phyloP scores from a whole-genome alignment of 1,140 invertebrate genomes.

The Nasonia longicornis region DNA sequence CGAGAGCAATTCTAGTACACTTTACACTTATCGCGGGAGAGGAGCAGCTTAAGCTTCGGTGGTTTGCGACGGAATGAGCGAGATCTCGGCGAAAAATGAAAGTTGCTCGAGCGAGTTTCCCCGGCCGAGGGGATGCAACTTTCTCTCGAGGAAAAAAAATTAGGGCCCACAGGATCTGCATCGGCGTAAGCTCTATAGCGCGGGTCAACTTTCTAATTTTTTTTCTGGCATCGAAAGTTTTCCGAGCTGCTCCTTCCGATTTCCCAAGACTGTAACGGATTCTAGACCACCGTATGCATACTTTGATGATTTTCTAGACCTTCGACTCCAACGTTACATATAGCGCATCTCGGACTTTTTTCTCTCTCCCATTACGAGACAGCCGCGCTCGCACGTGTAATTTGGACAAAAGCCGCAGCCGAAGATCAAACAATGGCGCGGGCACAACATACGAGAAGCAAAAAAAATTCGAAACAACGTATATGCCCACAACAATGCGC shows the following conservation, averaged over 20 bases:
- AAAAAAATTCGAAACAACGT: slow-evolving; percentile 11
- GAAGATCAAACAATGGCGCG: neutral
- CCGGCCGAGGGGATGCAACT: slow-evolving; percentile 42
- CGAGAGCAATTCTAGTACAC: neutral
- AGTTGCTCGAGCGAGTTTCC: slow-evolving; percentile 8
- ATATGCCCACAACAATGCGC: slow-evolving; percentile 23
- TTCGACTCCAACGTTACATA: neutral
- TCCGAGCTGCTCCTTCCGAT: neutral
- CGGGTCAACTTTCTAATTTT: slow-evolving; percentile 37
- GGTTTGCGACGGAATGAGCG: slow-evolving; percentile 15
- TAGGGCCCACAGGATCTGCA: slow-evolving; percentile 20
- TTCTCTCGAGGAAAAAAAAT: slow-evolving; percentile 50
- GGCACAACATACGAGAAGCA: too few species aligned
- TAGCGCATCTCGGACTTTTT: too few species aligned
- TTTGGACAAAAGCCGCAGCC: neutral
- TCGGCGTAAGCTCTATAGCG: neutral
- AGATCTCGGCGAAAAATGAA: slow-evolving; percentile 30
- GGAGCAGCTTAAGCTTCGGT: neutral
- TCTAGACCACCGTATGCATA: neutral
- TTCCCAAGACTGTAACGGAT: too few species aligned
- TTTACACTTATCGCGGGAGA: neutral
- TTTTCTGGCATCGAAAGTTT: slow-evolving; percentile 19
- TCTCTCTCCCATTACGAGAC: too few species aligned
- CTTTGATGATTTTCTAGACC: neutral
- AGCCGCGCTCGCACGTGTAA: neutral